Conservation (phyloP, 2,888 invertebrate genomes). For the Drosophila longiperda region DNA sequence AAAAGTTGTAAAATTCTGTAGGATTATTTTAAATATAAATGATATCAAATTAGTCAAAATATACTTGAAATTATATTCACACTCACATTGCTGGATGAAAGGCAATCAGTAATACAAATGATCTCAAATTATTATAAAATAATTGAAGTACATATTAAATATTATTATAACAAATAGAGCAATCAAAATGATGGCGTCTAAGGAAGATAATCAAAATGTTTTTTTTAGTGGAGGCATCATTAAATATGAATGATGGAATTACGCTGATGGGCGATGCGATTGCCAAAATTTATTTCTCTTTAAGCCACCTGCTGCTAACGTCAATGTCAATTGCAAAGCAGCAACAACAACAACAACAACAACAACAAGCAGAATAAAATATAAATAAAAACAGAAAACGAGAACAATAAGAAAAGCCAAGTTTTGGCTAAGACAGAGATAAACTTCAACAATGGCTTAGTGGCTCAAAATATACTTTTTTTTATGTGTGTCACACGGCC, state of each 20-base stretch:
- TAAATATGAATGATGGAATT: conserved; percentile 51
- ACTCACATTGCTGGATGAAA: neutral
- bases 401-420: conserved; percentile 40
- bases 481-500: conserved; percentile 66
- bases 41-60: neutral
- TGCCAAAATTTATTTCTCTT: conserved; percentile 57
- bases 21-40: neutral
- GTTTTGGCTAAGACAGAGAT: conserved; percentile 72
- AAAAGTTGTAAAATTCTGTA: neutral
- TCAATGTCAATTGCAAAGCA: conserved; percentile 46
- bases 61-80: neutral
- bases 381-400: conserved; percentile 16
- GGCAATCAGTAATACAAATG: neutral
- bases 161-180: neutral
- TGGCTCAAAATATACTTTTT: conserved; percentile 63
- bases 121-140: neutral
- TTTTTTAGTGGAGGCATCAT: conserved; percentile 28
- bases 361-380: conserved; percentile 19
- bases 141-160: neutral
- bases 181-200: neutral
- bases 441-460: conserved; percentile 76
- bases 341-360: conserved; percentile 15
- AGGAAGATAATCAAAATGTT: conserved; percentile 28
- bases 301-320: conserved; percentile 63
- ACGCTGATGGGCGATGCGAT: conserved; percentile 31